Base-by-base conservation (phyloP, 2,888 invertebrate species). In the Gasteruption jaculator region DNA sequence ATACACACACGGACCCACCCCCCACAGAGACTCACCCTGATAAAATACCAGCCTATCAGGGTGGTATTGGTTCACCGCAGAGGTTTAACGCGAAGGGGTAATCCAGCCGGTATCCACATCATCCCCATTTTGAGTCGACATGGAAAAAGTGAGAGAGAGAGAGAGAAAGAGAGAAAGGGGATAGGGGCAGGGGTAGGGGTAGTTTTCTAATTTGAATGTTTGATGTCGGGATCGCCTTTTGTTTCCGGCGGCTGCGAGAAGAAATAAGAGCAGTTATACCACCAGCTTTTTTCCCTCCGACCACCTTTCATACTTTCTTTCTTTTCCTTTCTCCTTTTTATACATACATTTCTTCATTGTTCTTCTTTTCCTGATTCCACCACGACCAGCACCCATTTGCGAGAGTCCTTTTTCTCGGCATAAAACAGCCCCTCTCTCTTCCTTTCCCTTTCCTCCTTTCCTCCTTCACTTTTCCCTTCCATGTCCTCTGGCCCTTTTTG, bases 191-290 rank as follows among this genome's bases (percentile, higher is more conserved):
- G 22, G 19, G 35, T 8, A 38, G 48, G 45, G 49, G 45, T 47
- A 50, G 52, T 57, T 60, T 57, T 54, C 54, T 56, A 58, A 60
- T 60, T 60, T 58, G 53, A 58, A 60, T 58, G 60, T 60, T 60
- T 60, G 57, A 60, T 56, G 58, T 56, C 48, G 54, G n/a, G 54
- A 56, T 54, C 54, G 51, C 43, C 56, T 58, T 56, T 58, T 58
- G 57, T 60, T 54, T 53, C 52, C 47, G 49, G 51, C 43, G 46
- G 48, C 42, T 41, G 52, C 45, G 43, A 50, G 50, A 54, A 57
- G 53, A 54, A 56, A 53, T 53, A 50, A 50, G 50, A 54, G 48
- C 57, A 53, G 54, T 54, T 58, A 53, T 53, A 50, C 37, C 37
- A 46, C 38, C 24, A 24, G 18, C 34, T 30, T 38, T 36, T 27